Evolutionary conservation across 2,888 invertebrate genomes (phyloP), one percentile per base, ranked within the genome.

Genomic region (Lepeophtheirus nordmannii): DNA sequence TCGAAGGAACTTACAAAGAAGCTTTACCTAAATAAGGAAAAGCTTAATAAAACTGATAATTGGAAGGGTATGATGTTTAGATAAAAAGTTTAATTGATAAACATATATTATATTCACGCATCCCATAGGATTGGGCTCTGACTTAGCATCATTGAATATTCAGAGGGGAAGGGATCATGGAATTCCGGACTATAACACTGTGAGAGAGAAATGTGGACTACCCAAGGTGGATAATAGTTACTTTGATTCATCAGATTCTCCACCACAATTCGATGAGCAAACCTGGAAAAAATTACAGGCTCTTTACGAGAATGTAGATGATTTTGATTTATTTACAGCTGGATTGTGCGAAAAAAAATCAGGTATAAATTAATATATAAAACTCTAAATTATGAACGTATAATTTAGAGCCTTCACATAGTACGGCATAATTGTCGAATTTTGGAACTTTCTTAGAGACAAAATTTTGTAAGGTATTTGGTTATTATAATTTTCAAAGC

Each of bases 121-220:
- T 30, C 7, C 2, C 7, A 30, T 5, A 63, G 56, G 63, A 40
- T 12, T 22, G 12, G 63, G 61, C 11, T 56, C 22, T 23, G 67
- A 68, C 60, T 67, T 68, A 20, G 59, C 61, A 14, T 41, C 68
- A 23, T 62, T 65, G 3, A 65, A 67, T 57, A 65, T 67, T 10
- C 61, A 67, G 20, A 57, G 67, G 20, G 68, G 68, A 39, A 65
- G 67, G 38, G 68, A 68, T 39, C 68, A 67, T 57, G 68, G 60
- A 7, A 22, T 63, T 37, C 56, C 56, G 5, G 53, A 53, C n/a
- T 63, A 63, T 56, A 63, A 63, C 23, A 12, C 46, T n/a, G 11
- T 37, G 22, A n/a, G 63, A 22, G 30, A 22, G 5, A 30, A 46
- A 22, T 53, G 41, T 30, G 63, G 63, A 17, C 56, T 63, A 10